These are phyloP conservation scores for Ceyx cyanopectus DNA, from an alignment of 2,113 vertebrate species.

Conservation along the genomic window DNA sequence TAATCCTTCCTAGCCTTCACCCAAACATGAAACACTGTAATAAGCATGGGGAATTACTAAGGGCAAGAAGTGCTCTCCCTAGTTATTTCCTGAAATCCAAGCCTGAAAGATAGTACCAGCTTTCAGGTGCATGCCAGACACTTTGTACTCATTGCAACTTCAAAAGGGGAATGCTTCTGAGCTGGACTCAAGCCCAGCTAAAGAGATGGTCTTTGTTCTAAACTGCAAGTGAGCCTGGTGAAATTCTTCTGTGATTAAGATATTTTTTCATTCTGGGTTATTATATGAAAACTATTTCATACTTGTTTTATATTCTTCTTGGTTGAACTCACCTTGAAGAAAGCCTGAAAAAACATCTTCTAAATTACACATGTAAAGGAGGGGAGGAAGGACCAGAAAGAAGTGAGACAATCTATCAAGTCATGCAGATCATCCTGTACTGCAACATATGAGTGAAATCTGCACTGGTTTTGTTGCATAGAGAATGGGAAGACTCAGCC, in stretches of 20 bases:
- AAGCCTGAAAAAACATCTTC: background rate
- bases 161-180: background rate
- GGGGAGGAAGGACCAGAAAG: background rate
- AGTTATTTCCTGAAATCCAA: constrained; percentile 73
- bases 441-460: background rate
- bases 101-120: constrained; percentile 15
- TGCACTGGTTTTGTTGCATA: background rate
- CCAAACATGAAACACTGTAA: constrained; percentile 30
- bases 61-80: constrained; percentile 42
- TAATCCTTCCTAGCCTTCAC: constrained; percentile 41
- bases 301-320: background rate
- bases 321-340: background rate
- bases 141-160: background rate
- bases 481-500: background rate
- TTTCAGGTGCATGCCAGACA: constrained; percentile 64
- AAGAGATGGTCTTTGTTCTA: background rate
- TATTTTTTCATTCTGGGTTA: background rate
- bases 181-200: background rate
- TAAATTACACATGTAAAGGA: background rate
- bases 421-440: too few species aligned
- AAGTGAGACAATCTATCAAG: background rate
- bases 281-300: background rate
- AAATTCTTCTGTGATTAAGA: background rate
- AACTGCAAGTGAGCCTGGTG: background rate
- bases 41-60: constrained; percentile 23